Evolutionary conservation across 2,113 vertebrate genomes (phyloP).

Genomic region (Myrmecophaga tridactyla): DNA sequence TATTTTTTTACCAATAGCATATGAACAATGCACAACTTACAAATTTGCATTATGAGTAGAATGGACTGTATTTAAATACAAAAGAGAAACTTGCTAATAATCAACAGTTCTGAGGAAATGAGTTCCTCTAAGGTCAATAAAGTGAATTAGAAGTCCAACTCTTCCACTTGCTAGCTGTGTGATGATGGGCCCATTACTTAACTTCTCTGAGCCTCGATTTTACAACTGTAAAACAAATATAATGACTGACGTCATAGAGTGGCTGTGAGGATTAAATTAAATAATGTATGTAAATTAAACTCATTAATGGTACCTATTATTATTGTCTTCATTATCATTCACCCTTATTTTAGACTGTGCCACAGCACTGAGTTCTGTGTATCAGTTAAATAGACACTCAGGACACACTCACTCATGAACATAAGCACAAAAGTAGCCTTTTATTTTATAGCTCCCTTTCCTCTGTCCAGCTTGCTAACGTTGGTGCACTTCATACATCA

Average conservation of each 20-base stretch:
- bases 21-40: neutral
- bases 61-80: neutral
- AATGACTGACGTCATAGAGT: neutral
- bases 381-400: neutral
- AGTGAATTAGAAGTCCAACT: neutral
- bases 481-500: neutral
- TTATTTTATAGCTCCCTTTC: neutral
- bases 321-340: neutral
- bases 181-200: neutral
- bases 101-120: neutral
- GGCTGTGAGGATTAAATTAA: neutral
- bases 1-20: neutral
- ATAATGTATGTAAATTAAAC: neutral
- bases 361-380: neutral
- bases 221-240: conserved; percentile 1
- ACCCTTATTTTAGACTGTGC: neutral
- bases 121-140: neutral
- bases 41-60: neutral
- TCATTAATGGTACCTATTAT: neutral
- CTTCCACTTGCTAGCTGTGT: neutral
- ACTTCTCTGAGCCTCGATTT: neutral
- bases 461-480: neutral
- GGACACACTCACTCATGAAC: neutral
- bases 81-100: neutral
- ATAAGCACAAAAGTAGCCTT: neutral